Conservation (phyloP, 2,797 vertebrate genomes). For the Chaetophractus vellerosus region DNA sequence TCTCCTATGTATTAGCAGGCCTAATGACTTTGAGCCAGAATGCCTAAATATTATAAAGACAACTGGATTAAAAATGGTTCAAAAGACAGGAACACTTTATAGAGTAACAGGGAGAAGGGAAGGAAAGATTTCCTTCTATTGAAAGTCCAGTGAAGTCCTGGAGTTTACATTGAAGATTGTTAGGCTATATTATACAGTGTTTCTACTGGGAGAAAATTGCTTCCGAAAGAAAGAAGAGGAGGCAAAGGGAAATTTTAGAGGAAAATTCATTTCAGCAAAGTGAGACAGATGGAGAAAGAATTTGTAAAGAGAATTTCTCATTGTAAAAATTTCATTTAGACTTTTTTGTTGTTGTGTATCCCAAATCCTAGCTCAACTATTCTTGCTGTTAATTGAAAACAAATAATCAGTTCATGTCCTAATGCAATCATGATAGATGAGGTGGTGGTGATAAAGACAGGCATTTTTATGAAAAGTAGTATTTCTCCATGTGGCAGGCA, state of each 20-base stretch:
- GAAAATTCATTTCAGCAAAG: constrained; percentile 54
- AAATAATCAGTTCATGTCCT: constrained; percentile 22
- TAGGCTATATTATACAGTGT: neutral
- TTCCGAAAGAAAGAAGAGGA: constrained; percentile 57
- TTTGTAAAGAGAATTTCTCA: constrained; percentile 57
- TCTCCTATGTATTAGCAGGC: neutral
- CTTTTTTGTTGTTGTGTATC: constrained; percentile 46
- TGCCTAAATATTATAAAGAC: constrained; percentile 42
- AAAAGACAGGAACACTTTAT: neutral
- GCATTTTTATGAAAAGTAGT: neutral
- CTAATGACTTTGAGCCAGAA: constrained; percentile 8
- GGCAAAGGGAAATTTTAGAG: constrained; percentile 36
- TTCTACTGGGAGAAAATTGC: constrained; percentile 32
- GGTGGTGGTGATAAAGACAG: neutral
- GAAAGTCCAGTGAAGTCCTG: neutral
- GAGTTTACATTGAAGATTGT: constrained; percentile 38
- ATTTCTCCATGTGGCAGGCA: neutral
- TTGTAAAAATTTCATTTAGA: constrained; percentile 66
- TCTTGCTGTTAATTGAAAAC: neutral
- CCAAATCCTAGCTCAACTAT: neutral
- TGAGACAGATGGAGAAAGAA: constrained; percentile 54
- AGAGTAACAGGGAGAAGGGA: neutral
- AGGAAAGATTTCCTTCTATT: constrained; percentile 3
- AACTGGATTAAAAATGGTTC: neutral
- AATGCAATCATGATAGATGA: neutral